Conservation (phyloP, 1,140 invertebrate genomes). For the Himalopsyche phryganea region DNA sequence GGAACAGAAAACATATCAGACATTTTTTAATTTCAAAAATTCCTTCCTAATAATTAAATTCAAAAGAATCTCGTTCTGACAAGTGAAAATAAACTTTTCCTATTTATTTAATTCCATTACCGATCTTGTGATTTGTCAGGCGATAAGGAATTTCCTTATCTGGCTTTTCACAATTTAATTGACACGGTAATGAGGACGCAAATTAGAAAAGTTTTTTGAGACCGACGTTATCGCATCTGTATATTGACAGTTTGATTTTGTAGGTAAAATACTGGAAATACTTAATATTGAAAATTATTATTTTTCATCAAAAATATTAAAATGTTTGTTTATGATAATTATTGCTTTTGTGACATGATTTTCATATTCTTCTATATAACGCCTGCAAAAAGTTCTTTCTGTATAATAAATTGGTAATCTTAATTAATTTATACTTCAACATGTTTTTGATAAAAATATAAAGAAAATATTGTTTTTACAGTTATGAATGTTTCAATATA, state of each 20-base stretch:
- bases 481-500: no score
- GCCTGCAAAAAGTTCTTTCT: no score
- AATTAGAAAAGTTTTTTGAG: constrained; percentile 34
- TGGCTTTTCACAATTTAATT: constrained; percentile 33
- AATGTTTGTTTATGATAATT: no score
- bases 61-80: constrained; percentile 20
- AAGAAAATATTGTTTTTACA: no score
- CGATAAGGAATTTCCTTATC: constrained; percentile 23
- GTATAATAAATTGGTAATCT: no score
- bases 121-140: constrained; percentile 20
- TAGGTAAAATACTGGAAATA: constrained; percentile 6
- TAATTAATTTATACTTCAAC: no score
- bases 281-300: no score
- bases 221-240: constrained; percentile 23
- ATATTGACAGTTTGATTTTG: constrained; percentile 32
- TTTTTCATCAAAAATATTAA: no score
- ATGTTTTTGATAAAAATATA: no score
- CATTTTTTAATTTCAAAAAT: constrained; percentile 19
- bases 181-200: constrained; percentile 34
- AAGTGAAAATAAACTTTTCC: constrained; percentile 31
- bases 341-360: no score
- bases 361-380: no score
- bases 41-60: constrained; percentile 27
- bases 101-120: constrained; percentile 33
- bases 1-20: not conserved